Conservation (phyloP, 2,113 vertebrate species). For the Lucifuga dentata region DNA sequence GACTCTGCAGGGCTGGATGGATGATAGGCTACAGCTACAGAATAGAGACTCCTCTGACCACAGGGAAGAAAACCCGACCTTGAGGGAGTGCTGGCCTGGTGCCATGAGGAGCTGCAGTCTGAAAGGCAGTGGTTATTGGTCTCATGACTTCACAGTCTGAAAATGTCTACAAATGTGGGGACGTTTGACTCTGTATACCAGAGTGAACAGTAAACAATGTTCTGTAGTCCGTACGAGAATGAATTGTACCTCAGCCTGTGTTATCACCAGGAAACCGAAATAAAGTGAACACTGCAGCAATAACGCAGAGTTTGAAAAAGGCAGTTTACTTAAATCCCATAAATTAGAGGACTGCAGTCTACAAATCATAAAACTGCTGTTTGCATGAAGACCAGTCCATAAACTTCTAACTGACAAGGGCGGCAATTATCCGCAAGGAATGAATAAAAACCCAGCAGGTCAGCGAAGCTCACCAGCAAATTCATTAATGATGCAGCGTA, state of each 20-base stretch:
- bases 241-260: slow-evolving; percentile 14
- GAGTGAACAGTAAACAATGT: slow-evolving; percentile 51
- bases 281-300: slow-evolving; percentile 32
- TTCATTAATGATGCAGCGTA: slow-evolving; percentile 70
- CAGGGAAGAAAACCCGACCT: slow-evolving; percentile 68
- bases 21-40: slow-evolving; percentile 52
- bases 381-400: slow-evolving; percentile 64
- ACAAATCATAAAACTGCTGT: slow-evolving; percentile 63
- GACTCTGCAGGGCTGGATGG: slow-evolving; percentile 23
- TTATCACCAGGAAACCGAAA: slow-evolving; percentile 51
- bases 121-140: slow-evolving; percentile 46
- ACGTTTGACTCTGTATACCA: slow-evolving; percentile 37
- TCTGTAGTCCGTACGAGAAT: slow-evolving; percentile 22
- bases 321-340: slow-evolving; percentile 49
- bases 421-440: slow-evolving; percentile 72
- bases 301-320: slow-evolving; percentile 37
- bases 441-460: slow-evolving; percentile 65
- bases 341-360: slow-evolving; percentile 53
- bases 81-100: slow-evolving; percentile 45
- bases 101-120: slow-evolving; percentile 64
- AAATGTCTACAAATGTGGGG: slow-evolving; percentile 58
- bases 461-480: slow-evolving; percentile 50
- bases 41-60: slow-evolving; percentile 60
- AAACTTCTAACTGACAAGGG: slow-evolving; percentile 72
- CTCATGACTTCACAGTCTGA: slow-evolving; percentile 71